Evolutionary conservation across 1,140 invertebrate genomes (phyloP).

Genomic region (Patella vulgata): DNA sequence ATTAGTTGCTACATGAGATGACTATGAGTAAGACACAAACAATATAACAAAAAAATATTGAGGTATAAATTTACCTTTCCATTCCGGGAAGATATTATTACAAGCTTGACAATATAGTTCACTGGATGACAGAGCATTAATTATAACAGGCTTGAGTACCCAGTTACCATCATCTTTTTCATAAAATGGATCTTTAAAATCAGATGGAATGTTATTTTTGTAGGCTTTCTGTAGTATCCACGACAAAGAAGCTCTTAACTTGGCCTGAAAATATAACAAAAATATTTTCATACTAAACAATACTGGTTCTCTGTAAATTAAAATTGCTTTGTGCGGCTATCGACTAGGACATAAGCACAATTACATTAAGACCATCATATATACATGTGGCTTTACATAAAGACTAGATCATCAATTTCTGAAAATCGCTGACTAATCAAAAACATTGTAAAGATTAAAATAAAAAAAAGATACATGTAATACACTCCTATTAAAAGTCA

Average conservation of each 20-base stretch:
- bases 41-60: slow-evolving; percentile 80
- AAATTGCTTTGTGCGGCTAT: no score
- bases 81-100: slow-evolving; percentile 94
- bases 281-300: no score
- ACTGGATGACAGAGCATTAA: slow-evolving; percentile 90
- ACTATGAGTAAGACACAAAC: slow-evolving; percentile 1
- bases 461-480: no score
- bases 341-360: no score
- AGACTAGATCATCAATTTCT: no score
- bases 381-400: no score
- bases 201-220: slow-evolving; percentile 93
- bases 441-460: no score
- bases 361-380: no score
- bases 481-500: no score
- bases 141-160: slow-evolving; percentile 92
- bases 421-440: no score
- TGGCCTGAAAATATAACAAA: slow-evolving; percentile 80
- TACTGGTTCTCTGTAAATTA: no score
- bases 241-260: slow-evolving; percentile 95
- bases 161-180: slow-evolving; percentile 75
- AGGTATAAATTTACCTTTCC: slow-evolving; percentile 71
- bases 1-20: neutral
- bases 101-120: slow-evolving; percentile 96
- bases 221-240: slow-evolving; percentile 97
- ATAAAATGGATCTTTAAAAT: slow-evolving; percentile 88